These are phyloP conservation scores for Toxotes chatareus DNA, from an alignment of 2,113 vertebrate species.

Conservation along the genomic window DNA sequence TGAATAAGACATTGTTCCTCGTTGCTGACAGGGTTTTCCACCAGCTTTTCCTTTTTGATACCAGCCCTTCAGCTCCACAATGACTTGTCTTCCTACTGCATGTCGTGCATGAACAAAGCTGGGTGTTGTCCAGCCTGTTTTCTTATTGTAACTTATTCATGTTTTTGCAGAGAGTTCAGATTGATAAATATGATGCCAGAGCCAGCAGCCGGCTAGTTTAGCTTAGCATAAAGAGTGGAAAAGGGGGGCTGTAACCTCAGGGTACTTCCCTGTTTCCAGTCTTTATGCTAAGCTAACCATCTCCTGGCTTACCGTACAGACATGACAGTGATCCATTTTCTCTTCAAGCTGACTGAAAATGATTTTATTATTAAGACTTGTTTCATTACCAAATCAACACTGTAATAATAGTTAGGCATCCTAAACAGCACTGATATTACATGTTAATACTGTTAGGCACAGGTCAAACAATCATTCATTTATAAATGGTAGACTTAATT, in stretches of 20 bases:
- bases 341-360: too few species aligned
- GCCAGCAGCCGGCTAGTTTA: not conserved
- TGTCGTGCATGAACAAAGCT: conserved; percentile 22
- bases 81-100: conserved; percentile 35
- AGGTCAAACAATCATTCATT: not conserved
- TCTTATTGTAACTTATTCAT: not conserved
- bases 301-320: too few species aligned
- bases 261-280: not conserved
- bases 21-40: conserved; percentile 41
- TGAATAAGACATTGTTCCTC: conserved; percentile 68
- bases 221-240: not conserved
- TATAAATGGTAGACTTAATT: not conserved
- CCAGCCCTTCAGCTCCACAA: conserved; percentile 6
- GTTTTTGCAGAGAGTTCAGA: not conserved
- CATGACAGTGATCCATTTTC: too few species aligned
- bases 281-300: not conserved
- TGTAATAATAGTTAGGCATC: not conserved
- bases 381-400: too few species aligned
- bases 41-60: conserved; percentile 42
- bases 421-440: not conserved
- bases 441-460: not conserved
- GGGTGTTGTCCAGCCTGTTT: conserved; percentile 32
- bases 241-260: not conserved
- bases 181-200: not conserved
- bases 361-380: too few species aligned